These are phyloP conservation scores for Carassius auratus DNA, from an alignment of 2,113 vertebrate genomes.

Conservation along the genomic window DNA sequence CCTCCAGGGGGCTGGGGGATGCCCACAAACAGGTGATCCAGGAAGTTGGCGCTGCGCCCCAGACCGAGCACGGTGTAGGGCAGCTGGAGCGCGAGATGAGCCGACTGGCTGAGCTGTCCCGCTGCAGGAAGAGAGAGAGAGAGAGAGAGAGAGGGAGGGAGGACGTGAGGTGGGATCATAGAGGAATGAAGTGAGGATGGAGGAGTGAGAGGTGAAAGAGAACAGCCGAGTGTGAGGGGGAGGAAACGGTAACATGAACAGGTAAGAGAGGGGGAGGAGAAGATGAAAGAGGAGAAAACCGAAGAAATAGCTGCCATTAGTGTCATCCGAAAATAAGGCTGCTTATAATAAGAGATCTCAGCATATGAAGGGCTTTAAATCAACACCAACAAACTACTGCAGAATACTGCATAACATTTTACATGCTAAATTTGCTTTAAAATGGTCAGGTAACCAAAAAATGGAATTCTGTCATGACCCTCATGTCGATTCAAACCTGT, in stretches of 20 bases:
- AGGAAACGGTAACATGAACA: slow-evolving; percentile 18
- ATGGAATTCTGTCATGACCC: no score
- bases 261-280: not conserved
- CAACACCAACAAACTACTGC: slow-evolving; percentile 4
- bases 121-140: slow-evolving; percentile 72
- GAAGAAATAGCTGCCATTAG: slow-evolving; percentile 26
- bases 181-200: not conserved
- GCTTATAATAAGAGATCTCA: not conserved
- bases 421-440: not conserved
- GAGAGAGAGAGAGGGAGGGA: not conserved
- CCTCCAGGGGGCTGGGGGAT: slow-evolving; percentile 87
- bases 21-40: slow-evolving; percentile 92
- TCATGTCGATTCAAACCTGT: no score
- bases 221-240: slow-evolving; percentile 31
- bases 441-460: no score
- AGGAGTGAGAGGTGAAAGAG: slow-evolving; percentile 9
- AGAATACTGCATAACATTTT: not conserved
- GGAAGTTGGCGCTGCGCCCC: slow-evolving; percentile 95
- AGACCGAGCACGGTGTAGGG: slow-evolving; percentile 94
- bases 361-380: not conserved
- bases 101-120: slow-evolving; percentile 95
- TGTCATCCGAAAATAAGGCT: slow-evolving; percentile 22
- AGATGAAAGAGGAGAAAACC: not conserved
- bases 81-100: slow-evolving; percentile 91
- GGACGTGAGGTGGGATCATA: not conserved